These are phyloP conservation scores for Chelonus formosanus DNA, from an alignment of 2,888 invertebrate species.

Conservation along the genomic window DNA sequence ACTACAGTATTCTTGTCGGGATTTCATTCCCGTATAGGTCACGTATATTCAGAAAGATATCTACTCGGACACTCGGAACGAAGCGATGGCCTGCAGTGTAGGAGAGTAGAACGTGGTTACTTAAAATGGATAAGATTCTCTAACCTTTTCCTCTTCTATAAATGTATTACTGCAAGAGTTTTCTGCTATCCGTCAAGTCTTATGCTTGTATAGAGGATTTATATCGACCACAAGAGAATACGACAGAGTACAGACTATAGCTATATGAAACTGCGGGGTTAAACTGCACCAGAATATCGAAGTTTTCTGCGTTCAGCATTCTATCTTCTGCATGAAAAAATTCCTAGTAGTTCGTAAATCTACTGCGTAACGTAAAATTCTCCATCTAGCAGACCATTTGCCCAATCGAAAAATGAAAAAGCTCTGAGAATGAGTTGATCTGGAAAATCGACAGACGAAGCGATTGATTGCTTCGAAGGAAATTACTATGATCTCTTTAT, in stretches of 20 bases:
- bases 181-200: constrained; percentile 47
- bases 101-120: constrained; percentile 46
- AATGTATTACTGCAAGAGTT: constrained; percentile 51
- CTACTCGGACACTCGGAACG: constrained; percentile 5
- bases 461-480: not conserved
- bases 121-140: constrained; percentile 53
- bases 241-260: constrained; percentile 1
- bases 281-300: constrained; percentile 28
- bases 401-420: constrained; percentile 5
- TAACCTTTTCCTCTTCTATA: constrained; percentile 39
- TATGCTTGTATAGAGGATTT: constrained; percentile 1
- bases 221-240: no score
- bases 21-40: constrained; percentile 14
- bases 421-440: constrained; percentile 13
- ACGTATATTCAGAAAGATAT: constrained; percentile 15
- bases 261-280: constrained; percentile 7
- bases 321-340: constrained; percentile 17
- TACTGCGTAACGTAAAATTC: constrained; percentile 19
- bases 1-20: constrained; percentile 8
- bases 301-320: constrained; percentile 23
- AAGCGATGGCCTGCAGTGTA: constrained; percentile 19
- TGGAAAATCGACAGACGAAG: constrained; percentile 12
- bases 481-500: constrained; percentile 12
- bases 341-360: constrained; percentile 28
- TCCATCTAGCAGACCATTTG: not conserved